phyloP scores from a whole-genome alignment of 2,797 vertebrate species.

The Spinibarbus caldwelli region DNA sequence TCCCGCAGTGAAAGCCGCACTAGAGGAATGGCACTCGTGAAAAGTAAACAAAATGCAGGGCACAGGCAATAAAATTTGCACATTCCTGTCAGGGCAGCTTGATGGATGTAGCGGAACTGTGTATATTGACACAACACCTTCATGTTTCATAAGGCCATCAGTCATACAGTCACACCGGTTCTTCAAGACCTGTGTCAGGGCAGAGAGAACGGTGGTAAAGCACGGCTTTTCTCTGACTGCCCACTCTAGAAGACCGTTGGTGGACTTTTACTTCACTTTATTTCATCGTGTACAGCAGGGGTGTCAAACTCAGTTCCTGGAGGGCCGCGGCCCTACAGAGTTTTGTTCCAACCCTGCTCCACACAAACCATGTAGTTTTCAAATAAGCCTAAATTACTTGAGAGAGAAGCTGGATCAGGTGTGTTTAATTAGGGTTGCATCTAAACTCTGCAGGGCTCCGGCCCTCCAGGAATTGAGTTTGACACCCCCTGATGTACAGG shows the following conservation, averaged over 20 bases:
- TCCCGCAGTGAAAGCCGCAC: constrained; percentile 44
- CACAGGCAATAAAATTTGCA: constrained; percentile 58
- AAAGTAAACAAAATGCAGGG: constrained; percentile 49
- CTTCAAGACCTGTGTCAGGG: background rate
- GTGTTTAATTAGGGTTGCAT: too few relatives aligned
- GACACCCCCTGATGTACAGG: too few relatives aligned
- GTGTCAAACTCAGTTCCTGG: too few relatives aligned
- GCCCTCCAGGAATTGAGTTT: too few relatives aligned
- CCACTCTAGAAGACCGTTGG: background rate
- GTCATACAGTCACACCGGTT: constrained; percentile 70
- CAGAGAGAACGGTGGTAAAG: background rate
- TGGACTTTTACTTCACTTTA: constrained; percentile 9
- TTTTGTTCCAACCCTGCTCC: too few relatives aligned
- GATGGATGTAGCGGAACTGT: constrained; percentile 73
- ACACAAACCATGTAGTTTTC: too few relatives aligned
- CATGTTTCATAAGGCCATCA: constrained; percentile 75
- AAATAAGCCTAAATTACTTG: too few relatives aligned
- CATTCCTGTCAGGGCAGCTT: constrained; percentile 68
- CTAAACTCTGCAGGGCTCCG: too few relatives aligned
- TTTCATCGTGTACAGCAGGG: constrained; percentile 4
- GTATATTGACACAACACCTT: constrained; percentile 80
- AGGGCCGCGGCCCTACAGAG: too few relatives aligned
- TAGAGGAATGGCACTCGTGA: constrained; percentile 60
- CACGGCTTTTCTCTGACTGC: background rate
- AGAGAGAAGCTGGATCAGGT: too few relatives aligned